A percentile compares a stretch with the other conserved stretches of the same genome.
phyloP scores from a whole-genome alignment of 2,113 vertebrate species.

The Ammodytes dubius region DNA sequence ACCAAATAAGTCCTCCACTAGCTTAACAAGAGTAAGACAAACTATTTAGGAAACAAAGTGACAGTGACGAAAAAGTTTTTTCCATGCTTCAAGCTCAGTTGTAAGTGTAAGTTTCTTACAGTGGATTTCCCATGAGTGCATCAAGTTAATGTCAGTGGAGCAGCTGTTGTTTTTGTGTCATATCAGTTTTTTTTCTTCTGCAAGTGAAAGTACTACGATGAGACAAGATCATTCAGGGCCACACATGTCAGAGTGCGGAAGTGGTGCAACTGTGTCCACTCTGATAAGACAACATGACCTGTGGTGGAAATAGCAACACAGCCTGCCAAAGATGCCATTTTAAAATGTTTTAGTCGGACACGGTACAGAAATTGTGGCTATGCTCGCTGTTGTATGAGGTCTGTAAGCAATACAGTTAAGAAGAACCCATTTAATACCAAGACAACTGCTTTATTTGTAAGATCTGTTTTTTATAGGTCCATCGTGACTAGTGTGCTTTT shows the following conservation, averaged over 20 bases:
- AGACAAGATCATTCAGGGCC: background rate
- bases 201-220: background rate
- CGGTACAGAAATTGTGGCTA: background rate
- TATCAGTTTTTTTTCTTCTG: background rate
- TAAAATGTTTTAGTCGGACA: constrained; percentile 15
- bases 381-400: background rate
- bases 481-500: constrained; percentile 43
- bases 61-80: background rate
- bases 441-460: constrained; percentile 28
- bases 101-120: background rate
- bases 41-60: background rate
- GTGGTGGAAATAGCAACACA: constrained; percentile 27
- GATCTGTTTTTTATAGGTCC: constrained; percentile 33
- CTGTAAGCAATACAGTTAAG: constrained; percentile 1
- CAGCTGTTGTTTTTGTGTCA: background rate
- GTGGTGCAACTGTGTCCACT: constrained; percentile 29
- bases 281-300: constrained; percentile 48
- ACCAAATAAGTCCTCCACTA: background rate
- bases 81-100: background rate
- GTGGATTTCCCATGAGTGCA: background rate
- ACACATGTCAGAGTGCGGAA: constrained; percentile 4
- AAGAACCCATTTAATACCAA: constrained; percentile 27
- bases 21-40: background rate
- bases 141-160: background rate
- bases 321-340: constrained; percentile 26